phyloP scores from a whole-genome alignment of 2,113 vertebrate genomes.

The Gadus macrocephalus region DNA sequence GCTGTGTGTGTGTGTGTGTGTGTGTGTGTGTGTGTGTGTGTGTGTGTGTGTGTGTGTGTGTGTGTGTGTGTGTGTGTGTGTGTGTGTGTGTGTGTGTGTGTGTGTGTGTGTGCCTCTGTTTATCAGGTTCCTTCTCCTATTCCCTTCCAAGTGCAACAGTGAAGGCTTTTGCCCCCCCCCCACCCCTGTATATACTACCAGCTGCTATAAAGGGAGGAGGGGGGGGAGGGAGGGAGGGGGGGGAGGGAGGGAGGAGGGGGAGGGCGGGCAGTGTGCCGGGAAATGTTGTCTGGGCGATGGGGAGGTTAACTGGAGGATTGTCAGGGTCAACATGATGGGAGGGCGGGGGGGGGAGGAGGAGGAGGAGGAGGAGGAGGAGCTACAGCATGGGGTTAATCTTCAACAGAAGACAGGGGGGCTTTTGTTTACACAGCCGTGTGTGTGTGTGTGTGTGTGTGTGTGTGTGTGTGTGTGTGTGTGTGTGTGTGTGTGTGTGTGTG shows the following conservation, averaged over 20 bases:
- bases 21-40: too few relatives aligned
- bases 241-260: background rate
- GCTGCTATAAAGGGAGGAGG: background rate
- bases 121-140: too few relatives aligned
- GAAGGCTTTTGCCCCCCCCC: too few relatives aligned
- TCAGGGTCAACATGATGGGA: constrained; percentile 39
- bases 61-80: too few relatives aligned
- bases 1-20: too few relatives aligned
- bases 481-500: constrained; percentile 28
- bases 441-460: constrained; percentile 21
- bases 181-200: background rate
- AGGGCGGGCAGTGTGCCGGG: background rate
- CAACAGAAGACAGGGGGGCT: constrained; percentile 57
- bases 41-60: too few relatives aligned
- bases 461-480: constrained; percentile 30
- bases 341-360: constrained; percentile 4
- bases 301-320: constrained; percentile 42
- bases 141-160: too few relatives aligned
- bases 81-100: too few relatives aligned
- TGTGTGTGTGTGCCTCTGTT: too few relatives aligned
- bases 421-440: constrained; percentile 60
- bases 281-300: background rate
- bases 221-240: constrained; percentile 2
- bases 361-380: constrained; percentile 11
- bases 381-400: constrained; percentile 65